phyloP scores from a whole-genome alignment of 2,797 vertebrate species.

The Botia kubotai region DNA sequence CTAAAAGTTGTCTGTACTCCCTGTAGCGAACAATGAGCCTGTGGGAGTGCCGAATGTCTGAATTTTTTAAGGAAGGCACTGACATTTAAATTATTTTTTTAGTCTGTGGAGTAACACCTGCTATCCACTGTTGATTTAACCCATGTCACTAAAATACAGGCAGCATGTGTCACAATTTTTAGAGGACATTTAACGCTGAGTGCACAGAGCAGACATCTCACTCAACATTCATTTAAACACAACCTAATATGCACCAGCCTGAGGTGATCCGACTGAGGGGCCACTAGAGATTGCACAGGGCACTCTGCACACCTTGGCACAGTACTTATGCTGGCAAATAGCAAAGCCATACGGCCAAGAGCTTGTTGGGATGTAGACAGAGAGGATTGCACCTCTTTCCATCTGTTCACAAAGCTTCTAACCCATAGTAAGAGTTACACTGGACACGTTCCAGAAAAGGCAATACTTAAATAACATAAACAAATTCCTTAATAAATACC shows the following conservation, averaged over 20 bases:
- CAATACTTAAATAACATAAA: too few relatives aligned
- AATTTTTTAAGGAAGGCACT: constrained; percentile 30
- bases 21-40: constrained; percentile 48
- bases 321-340: constrained; percentile 43
- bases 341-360: constrained; percentile 30
- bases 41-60: constrained; percentile 25
- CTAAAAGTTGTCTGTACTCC: constrained; percentile 42
- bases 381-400: constrained; percentile 21
- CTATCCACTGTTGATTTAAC: not conserved
- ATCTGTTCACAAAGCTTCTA: constrained; percentile 39
- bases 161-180: not conserved
- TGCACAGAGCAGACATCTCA: constrained; percentile 17
- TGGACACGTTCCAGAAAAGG: too few relatives aligned
- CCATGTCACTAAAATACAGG: not conserved
- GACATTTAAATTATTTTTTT: constrained; percentile 31
- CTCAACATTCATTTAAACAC: constrained; percentile 55
- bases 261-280: constrained; percentile 9
- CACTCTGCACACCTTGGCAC: constrained; percentile 41
- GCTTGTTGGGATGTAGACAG: constrained; percentile 17
- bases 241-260: constrained; percentile 46
- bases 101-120: not conserved
- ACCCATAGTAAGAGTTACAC: not conserved
- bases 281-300: constrained; percentile 40
- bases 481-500: too few relatives aligned
- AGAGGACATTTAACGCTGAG: not conserved